A percentile compares a stretch with the other conserved stretches of the same genome.
Evolutionary conservation across 2,113 vertebrate genomes (phyloP).

Genomic region (Verasper variegatus): DNA sequence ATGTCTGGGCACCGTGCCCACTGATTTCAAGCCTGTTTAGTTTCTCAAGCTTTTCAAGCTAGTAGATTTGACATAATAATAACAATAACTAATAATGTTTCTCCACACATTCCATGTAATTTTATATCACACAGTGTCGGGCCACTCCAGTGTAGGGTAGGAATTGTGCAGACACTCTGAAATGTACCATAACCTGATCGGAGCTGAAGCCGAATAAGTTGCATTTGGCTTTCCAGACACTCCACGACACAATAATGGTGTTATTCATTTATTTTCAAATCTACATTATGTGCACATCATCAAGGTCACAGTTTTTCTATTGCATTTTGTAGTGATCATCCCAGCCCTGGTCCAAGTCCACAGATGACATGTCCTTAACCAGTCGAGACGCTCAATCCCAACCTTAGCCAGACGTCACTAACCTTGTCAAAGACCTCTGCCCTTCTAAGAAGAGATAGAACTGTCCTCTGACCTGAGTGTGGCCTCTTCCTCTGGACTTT

Average conservation of each 20-base stretch:
- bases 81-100: not conserved
- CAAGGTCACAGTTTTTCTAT: slow-evolving; percentile 30
- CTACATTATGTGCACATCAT: not conserved
- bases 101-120: not conserved
- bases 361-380: slow-evolving; percentile 59
- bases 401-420: slow-evolving; percentile 62
- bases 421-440: slow-evolving; percentile 68
- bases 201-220: not conserved
- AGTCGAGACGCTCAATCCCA: slow-evolving; percentile 39
- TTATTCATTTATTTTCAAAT: not conserved
- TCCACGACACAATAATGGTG: not conserved
- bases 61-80: not conserved
- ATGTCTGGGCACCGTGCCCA: slow-evolving; percentile 71
- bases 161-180: slow-evolving; percentile 1
- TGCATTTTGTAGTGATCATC: slow-evolving; percentile 24
- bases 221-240: slow-evolving; percentile 1
- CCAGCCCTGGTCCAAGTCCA: slow-evolving; percentile 49
- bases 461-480: slow-evolving; percentile 71
- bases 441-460: slow-evolving; percentile 56
- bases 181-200: not conserved
- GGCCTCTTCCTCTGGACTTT: slow-evolving; percentile 70
- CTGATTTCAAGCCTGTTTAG: slow-evolving; percentile 54
- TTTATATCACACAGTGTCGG: not conserved
- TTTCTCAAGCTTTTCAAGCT: slow-evolving; percentile 57
- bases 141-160: not conserved